Percentiles rank a stretch among this genome's conserved stretches.
These are phyloP conservation scores for Temnothorax rugatulus DNA, from an alignment of 2,888 invertebrate species.

Conservation along the genomic window DNA sequence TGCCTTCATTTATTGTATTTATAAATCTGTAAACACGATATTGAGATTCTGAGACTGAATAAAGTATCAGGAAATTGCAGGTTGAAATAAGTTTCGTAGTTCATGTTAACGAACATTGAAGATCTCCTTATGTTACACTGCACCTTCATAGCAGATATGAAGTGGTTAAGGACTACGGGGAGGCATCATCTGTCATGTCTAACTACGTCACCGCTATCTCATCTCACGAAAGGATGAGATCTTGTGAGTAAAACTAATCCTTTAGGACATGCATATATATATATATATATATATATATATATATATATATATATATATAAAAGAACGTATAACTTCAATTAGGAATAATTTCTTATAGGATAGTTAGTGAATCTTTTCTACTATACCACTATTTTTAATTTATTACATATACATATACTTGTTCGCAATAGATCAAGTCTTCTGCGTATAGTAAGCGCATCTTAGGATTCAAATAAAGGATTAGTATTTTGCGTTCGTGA, in stretches of 20 bases:
- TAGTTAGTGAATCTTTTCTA: not conserved
- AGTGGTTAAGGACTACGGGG: conserved; percentile 11
- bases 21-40: not conserved
- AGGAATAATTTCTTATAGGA: not conserved
- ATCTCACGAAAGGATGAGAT: not conserved
- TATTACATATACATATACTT: not conserved
- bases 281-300: not conserved
- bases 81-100: not conserved
- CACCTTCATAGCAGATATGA: conserved; percentile 48
- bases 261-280: not conserved
- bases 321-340: not conserved
- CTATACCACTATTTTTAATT: not conserved
- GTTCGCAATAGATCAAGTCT: not conserved
- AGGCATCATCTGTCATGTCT: conserved; percentile 37
- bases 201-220: conserved; percentile 50
- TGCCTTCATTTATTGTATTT: not conserved
- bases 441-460: not conserved
- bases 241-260: not conserved
- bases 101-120: conserved; percentile 35
- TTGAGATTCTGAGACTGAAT: not conserved
- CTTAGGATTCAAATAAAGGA: not conserved
- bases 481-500: not conserved
- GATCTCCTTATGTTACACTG: conserved; percentile 29
- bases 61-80: not conserved
- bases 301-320: not conserved